These are phyloP conservation scores for Parapristionchus giblindavisi DNA, from an alignment of 2,888 invertebrate genomes.

Conservation along the genomic window DNA sequence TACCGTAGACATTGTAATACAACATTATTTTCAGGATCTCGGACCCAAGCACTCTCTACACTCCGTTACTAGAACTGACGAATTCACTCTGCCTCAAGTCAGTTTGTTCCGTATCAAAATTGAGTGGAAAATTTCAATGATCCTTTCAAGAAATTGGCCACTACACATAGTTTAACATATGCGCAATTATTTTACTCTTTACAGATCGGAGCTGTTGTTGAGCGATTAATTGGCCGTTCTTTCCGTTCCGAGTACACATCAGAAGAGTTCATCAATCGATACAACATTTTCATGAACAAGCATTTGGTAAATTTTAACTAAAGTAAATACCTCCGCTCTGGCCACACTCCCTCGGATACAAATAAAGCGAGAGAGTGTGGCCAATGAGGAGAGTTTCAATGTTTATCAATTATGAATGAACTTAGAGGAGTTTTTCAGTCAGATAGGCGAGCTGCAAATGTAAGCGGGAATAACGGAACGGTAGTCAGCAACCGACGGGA, in stretches of 20 bases:
- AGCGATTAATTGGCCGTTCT: conserved; percentile 97
- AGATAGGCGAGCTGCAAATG: no score
- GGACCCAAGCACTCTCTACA: conserved; percentile 35
- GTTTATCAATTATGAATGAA: no score
- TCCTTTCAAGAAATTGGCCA: no score
- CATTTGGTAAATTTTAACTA: no score
- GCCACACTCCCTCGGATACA: no score
- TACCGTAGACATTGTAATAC: no score
- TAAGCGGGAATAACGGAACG: no score
- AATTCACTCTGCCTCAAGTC: not conserved
- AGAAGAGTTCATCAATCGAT: conserved; percentile 80
- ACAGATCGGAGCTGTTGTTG: conserved; percentile 88
- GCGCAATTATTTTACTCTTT: conserved; percentile 2
- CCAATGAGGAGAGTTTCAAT: no score
- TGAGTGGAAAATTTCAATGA: not conserved
- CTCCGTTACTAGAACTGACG: conserved; percentile 21
- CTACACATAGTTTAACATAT: not conserved
- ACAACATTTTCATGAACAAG: conserved; percentile 59
- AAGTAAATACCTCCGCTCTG: no score
- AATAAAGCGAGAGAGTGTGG: no score
- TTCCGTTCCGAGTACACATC: conserved; percentile 93
- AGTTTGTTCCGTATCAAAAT: not conserved
- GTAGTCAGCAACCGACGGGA: no score
- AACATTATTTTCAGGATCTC: conserved; percentile 32
- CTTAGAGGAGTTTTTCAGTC: no score